Evolutionary conservation across 1,140 invertebrate species (phyloP).

Genomic region (Gonatopus flavifemur): DNA sequence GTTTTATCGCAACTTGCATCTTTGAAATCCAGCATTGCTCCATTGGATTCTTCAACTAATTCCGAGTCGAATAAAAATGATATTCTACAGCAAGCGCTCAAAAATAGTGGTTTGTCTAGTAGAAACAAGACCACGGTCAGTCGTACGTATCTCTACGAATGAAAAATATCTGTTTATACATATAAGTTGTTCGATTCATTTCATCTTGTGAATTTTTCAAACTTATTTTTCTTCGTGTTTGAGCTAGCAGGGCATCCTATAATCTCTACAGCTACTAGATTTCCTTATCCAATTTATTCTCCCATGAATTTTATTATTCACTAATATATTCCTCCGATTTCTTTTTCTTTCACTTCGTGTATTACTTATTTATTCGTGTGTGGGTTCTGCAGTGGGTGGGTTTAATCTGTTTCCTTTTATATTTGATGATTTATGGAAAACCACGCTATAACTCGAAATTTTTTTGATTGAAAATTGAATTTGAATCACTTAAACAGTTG

Average conservation of each 20-base stretch:
- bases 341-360: too few species aligned
- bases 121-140: conserved; percentile 32
- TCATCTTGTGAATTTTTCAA: background rate
- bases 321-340: too few species aligned
- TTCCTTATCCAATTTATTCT: too few species aligned
- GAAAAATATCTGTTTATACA: background rate
- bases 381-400: background rate
- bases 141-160: background rate
- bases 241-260: background rate
- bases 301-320: too few species aligned
- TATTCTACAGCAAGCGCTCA: conserved; percentile 64
- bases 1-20: conserved; percentile 36
- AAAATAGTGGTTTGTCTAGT: conserved; percentile 60
- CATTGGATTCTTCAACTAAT: conserved; percentile 21
- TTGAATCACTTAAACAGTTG: too few species aligned
- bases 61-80: conserved; percentile 43
- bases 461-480: too few species aligned
- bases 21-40: conserved; percentile 25
- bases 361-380: background rate
- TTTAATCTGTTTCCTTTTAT: too few species aligned
- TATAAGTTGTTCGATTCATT: background rate
- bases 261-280: too few species aligned
- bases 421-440: too few species aligned
- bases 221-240: conserved; percentile 8
- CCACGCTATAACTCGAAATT: too few species aligned